A percentile compares a stretch with the other conserved stretches of the same genome.
Evolutionary conservation across 2,113 vertebrate genomes (phyloP).

Genomic region (Mirza zaza): DNA sequence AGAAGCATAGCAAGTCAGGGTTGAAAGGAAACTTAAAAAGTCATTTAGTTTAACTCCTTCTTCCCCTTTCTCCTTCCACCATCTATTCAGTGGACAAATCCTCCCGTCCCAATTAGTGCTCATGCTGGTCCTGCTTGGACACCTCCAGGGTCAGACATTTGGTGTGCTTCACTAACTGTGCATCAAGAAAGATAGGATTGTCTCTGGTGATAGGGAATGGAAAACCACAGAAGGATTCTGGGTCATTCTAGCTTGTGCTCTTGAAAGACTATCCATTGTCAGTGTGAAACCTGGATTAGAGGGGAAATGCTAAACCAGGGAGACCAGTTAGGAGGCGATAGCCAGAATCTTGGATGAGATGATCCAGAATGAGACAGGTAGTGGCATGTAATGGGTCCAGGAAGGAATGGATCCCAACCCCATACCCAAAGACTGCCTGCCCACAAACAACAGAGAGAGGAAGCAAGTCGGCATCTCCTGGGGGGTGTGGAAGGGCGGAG

Average conservation of each 20-base stretch:
- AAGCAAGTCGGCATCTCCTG: neutral
- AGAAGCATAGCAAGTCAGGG: neutral
- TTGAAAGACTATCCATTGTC: neutral
- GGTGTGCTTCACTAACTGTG: neutral
- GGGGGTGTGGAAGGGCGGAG: neutral
- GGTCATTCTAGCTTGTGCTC: neutral
- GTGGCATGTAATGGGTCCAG: neutral
- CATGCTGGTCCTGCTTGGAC: neutral
- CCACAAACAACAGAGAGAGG: neutral
- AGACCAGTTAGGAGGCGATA: neutral
- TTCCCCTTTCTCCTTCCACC: neutral
- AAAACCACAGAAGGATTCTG: neutral
- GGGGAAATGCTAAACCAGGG: neutral
- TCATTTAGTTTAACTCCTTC: neutral
- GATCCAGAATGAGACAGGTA: neutral
- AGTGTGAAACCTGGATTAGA: neutral
- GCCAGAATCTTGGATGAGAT: neutral
- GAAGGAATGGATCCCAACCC: neutral
- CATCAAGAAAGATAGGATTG: neutral
- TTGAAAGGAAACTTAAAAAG: constrained; percentile 4
- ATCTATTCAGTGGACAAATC: neutral
- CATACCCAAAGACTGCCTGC: neutral
- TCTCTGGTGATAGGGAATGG: neutral
- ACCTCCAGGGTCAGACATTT: neutral
- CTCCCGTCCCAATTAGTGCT: neutral